phyloP scores from a whole-genome alignment of 2,888 invertebrate genomes.

The Muscina levida region DNA sequence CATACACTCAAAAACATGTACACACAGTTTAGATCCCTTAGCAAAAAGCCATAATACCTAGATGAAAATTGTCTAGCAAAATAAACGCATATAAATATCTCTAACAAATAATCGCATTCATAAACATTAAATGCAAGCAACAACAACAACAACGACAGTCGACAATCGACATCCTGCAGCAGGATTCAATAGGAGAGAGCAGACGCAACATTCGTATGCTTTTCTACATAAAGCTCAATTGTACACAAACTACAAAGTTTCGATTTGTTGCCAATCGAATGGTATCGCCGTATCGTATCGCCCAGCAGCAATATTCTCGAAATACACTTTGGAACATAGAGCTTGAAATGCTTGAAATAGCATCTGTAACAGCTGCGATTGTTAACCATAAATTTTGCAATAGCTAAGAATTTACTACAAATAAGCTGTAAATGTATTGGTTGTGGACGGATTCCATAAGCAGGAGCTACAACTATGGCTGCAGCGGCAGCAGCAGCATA shows the following conservation, averaged over 20 bases:
- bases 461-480: slow-evolving; percentile 4
- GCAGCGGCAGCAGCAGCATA: too few species aligned
- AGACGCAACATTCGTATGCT: slow-evolving; percentile 5
- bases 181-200: too few species aligned
- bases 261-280: slow-evolving; percentile 46
- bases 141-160: slow-evolving; percentile 34
- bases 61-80: slow-evolving; percentile 60
- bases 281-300: neutral
- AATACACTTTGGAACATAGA: neutral
- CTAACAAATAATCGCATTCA: slow-evolving; percentile 65
- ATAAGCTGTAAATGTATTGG: slow-evolving; percentile 59
- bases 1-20: neutral
- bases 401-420: slow-evolving; percentile 64
- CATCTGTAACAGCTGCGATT: slow-evolving; percentile 62
- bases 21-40: too few species aligned
- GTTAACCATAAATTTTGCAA: slow-evolving; percentile 64
- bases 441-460: slow-evolving; percentile 9
- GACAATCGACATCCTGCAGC: neutral
- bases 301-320: neutral
- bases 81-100: slow-evolving; percentile 63
- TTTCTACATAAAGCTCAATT: slow-evolving; percentile 42
- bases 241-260: slow-evolving; percentile 48
- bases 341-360: slow-evolving; percentile 39
- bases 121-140: slow-evolving; percentile 60
- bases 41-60: slow-evolving; percentile 50